Evolutionary conservation across 2,888 invertebrate genomes (phyloP).

Genomic region (Lasioglossum zephyrum): DNA sequence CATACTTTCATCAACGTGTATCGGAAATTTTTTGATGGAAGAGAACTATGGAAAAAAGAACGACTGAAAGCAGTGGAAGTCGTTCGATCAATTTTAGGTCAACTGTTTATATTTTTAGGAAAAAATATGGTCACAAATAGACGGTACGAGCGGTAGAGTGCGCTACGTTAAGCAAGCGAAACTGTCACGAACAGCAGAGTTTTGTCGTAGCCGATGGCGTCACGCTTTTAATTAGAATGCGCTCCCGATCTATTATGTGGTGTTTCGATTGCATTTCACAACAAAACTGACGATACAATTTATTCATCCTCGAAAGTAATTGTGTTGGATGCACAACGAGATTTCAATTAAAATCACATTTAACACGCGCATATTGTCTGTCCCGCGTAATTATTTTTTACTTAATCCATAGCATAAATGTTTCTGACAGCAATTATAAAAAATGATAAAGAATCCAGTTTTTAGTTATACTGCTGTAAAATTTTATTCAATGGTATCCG

Average conservation of each 20-base stretch:
- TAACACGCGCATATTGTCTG: not conserved
- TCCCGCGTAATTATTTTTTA: not conserved
- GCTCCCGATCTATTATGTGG: not conserved
- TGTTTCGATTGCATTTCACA: not conserved
- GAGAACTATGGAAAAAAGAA: not conserved
- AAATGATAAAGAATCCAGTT: not conserved
- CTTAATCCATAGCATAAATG: not conserved
- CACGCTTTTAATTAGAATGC: constrained; percentile 8
- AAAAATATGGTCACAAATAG: not conserved
- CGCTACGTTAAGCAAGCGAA: not conserved
- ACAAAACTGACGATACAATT: not conserved
- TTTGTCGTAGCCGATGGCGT: not conserved
- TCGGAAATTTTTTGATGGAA: not conserved
- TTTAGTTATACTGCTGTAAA: not conserved
- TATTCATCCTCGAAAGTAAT: not conserved
- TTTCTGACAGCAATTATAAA: not conserved
- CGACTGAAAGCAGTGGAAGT: not conserved
- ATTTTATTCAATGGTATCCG: not conserved
- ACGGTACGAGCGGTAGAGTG: not conserved
- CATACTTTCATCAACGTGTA: not conserved
- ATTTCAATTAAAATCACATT: not conserved
- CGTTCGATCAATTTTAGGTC: not conserved
- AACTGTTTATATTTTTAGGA: not conserved
- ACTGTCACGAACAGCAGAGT: constrained; percentile 1
- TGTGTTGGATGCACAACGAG: not conserved